Percentiles rank a stretch among this genome's conserved stretches.
Conservation (phyloP, 2,113 vertebrate genomes). For the Hyperoodon ampullatus region DNA sequence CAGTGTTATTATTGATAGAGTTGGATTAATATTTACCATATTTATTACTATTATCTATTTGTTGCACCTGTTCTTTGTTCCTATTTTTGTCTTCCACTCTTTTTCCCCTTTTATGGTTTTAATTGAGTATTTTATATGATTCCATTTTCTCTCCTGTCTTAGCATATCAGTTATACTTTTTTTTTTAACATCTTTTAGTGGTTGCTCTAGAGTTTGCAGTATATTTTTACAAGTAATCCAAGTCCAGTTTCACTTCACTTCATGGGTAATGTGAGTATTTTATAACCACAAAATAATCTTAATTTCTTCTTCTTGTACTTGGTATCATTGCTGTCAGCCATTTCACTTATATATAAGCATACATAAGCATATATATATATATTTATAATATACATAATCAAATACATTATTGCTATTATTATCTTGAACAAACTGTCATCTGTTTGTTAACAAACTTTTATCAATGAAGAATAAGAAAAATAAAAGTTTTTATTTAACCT, state of each 20-base stretch:
- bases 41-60: background rate
- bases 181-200: background rate
- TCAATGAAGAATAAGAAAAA: background rate
- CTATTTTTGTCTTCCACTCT: background rate
- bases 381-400: background rate
- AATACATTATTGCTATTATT: background rate
- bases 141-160: background rate
- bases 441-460: background rate
- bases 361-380: background rate
- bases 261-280: background rate
- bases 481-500: background rate
- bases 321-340: background rate
- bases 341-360: background rate
- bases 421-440: background rate
- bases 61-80: background rate
- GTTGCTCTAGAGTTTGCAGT: background rate
- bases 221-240: background rate
- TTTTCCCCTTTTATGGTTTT: background rate
- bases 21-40: background rate
- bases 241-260: background rate
- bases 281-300: background rate
- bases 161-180: background rate
- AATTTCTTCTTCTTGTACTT: background rate
- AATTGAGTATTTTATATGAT: background rate
- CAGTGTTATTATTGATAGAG: background rate